Conservation (phyloP, 1,140 invertebrate genomes). For the Formica exsecta region DNA sequence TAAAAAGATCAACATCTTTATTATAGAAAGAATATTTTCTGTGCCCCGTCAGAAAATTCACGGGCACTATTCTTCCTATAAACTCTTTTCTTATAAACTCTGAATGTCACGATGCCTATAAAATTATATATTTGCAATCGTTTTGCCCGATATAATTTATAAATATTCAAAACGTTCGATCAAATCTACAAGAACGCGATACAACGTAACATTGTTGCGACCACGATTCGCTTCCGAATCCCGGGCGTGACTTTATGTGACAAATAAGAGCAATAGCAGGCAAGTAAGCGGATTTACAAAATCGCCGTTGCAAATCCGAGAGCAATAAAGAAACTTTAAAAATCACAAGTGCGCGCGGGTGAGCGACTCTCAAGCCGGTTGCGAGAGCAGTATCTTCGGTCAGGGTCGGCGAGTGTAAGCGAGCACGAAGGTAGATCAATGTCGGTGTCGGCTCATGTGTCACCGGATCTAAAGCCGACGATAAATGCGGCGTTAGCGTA, state of each 20-base stretch:
- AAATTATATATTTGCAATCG: background rate
- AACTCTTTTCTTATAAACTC: background rate
- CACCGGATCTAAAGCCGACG: background rate
- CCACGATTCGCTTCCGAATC: slow-evolving; percentile 39
- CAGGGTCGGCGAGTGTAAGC: slow-evolving; percentile 55
- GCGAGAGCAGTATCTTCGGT: slow-evolving; percentile 62
- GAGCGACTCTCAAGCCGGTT: slow-evolving; percentile 33
- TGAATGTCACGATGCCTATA: background rate
- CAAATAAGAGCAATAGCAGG: background rate
- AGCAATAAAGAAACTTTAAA: slow-evolving; percentile 34
- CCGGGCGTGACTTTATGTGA: background rate
- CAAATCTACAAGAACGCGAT: slow-evolving; percentile 12
- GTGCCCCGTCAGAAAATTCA: no score
- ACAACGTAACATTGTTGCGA: background rate
- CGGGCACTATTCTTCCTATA: no score
- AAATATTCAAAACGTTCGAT: slow-evolving; percentile 46
- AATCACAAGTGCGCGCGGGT: slow-evolving; percentile 4
- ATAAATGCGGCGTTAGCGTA: slow-evolving; percentile 14
- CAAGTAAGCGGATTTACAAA: slow-evolving; percentile 46
- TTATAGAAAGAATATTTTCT: background rate
- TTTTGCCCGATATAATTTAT: slow-evolving; percentile 11
- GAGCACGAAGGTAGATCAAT: slow-evolving; percentile 49
- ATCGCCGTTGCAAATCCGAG: slow-evolving; percentile 30
- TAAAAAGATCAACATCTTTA: background rate
- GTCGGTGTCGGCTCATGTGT: slow-evolving; percentile 36